Evolutionary conservation across 2,888 invertebrate genomes (phyloP).

Genomic region (Limnephilus auricula): DNA sequence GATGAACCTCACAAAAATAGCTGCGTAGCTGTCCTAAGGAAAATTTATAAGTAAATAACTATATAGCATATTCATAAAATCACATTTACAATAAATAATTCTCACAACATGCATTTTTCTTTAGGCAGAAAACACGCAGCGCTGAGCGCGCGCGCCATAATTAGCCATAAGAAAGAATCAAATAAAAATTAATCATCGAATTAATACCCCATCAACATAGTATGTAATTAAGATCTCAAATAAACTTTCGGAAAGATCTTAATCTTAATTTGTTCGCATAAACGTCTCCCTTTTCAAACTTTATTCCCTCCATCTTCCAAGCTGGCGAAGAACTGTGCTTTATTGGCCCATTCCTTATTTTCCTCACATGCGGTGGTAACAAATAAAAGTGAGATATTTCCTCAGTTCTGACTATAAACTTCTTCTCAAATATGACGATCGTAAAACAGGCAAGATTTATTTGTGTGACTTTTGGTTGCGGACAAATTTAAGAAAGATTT

Average conservation of each 20-base stretch:
- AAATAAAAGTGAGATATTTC: conserved; percentile 27
- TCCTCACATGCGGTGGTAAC: conserved; percentile 17
- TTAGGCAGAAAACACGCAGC: not conserved
- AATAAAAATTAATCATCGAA: conserved; percentile 3
- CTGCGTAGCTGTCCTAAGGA: too few species aligned
- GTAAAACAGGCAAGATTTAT: conserved; percentile 23
- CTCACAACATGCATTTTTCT: not conserved
- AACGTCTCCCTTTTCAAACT: conserved; percentile 9
- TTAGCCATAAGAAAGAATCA: not conserved
- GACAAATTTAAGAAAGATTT: conserved; percentile 10
- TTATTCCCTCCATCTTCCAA: conserved; percentile 6
- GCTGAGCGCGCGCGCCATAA: not conserved
- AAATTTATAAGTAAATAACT: too few species aligned
- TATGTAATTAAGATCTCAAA: conserved; percentile 23
- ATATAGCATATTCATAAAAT: too few species aligned
- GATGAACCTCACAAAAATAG: not conserved
- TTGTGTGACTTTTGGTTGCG: not conserved
- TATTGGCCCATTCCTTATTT: conserved; percentile 15
- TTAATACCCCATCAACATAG: conserved; percentile 5
- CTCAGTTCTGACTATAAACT: conserved; percentile 19
- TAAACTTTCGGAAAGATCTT: conserved; percentile 17
- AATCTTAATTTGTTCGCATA: conserved; percentile 16
- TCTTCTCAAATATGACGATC: conserved; percentile 18
- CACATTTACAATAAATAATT: too few species aligned
- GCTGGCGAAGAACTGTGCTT: conserved; percentile 7